These are phyloP conservation scores for Platerodrilus igneus DNA, from an alignment of 2,888 invertebrate species.

Conservation along the genomic window DNA sequence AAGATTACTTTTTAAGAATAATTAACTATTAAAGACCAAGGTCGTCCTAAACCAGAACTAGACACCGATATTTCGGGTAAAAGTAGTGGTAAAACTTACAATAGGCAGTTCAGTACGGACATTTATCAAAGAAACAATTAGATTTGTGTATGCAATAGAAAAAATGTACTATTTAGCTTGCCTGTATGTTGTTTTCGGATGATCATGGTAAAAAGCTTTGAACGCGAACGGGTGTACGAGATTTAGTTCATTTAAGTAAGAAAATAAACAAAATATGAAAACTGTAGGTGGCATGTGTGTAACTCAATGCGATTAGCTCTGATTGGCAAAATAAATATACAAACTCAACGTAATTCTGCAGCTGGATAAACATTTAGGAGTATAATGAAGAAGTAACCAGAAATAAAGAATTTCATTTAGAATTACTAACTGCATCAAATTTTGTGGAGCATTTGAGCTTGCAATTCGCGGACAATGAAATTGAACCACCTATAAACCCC, in stretches of 20 bases:
- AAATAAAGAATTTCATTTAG: conserved; percentile 30
- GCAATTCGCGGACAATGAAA: conserved; percentile 36
- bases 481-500: conserved; percentile 27
- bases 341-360: too few species aligned
- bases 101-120: too few species aligned
- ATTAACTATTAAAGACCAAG: too few species aligned
- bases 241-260: conserved; percentile 1
- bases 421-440: conserved; percentile 37
- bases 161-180: too few species aligned
- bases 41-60: too few species aligned
- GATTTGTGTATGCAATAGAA: too few species aligned
- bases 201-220: conserved; percentile 4
- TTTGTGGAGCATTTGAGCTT: conserved; percentile 37
- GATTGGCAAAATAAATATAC: conserved; percentile 21
- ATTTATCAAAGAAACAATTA: too few species aligned
- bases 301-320: conserved; percentile 4
- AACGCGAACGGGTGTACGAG: conserved; percentile 36
- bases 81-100: too few species aligned
- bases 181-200: too few species aligned
- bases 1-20: too few species aligned
- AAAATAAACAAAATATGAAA: conserved; percentile 12
- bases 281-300: background rate
- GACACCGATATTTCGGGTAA: too few species aligned
- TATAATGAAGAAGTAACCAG: conserved; percentile 26
- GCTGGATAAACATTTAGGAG: conserved; percentile 12